Base-by-base conservation (phyloP, 1,140 invertebrate species). In the Homarus americanus region DNA sequence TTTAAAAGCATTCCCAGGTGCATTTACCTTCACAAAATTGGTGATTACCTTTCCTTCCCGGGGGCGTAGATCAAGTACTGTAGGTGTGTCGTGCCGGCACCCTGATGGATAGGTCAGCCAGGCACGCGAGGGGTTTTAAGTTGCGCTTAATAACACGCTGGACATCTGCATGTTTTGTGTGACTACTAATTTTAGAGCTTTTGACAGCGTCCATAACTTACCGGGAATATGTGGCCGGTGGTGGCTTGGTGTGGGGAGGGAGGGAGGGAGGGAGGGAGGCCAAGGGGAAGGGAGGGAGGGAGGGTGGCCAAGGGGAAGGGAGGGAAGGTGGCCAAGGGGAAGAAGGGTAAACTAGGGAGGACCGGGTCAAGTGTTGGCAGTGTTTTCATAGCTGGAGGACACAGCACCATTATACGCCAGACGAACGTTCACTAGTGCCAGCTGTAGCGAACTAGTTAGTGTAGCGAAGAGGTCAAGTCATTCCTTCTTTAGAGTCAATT, bases 81-180 rank as follows among this genome's bases (percentile, higher is more conserved):
- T n/a, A n/a, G 20, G 9, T 69, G 41, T 53, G 10, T 44, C 44
- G 32, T 79, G 36, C 20, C 20, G 20, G 75, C 24, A 1, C 10
- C 20, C 78, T 53, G 44, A 44, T 49, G 78, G 20, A 41, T 28
- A 15, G n/a, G 5, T 28, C n/a, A 24, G 63, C 63, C 17, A 9
- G n/a, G 32, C 78, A 80, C 78, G 78, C 78, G n/a, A 32, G 20
- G n/a, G 41, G 44, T 53, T 40, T 40, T 53, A 80, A 80, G 78
- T 80, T 49, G n/a, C 41, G 12, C n/a, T 80, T n/a, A 80, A 80
- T 80, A 44, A 49, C 78, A 17, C 20, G 53, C 78, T 80, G 32
- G 28, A 44, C 41, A 53, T 80, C 78, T 34, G 32, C 78, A 80
- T 80, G 53, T 80, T 49, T 53, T 44, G 24, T 44, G 32, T 24